Evolutionary conservation across 2,888 invertebrate species (phyloP), one percentile per base, ranked within the genome.

Genomic region (Dryocosmus kuriphilus): DNA sequence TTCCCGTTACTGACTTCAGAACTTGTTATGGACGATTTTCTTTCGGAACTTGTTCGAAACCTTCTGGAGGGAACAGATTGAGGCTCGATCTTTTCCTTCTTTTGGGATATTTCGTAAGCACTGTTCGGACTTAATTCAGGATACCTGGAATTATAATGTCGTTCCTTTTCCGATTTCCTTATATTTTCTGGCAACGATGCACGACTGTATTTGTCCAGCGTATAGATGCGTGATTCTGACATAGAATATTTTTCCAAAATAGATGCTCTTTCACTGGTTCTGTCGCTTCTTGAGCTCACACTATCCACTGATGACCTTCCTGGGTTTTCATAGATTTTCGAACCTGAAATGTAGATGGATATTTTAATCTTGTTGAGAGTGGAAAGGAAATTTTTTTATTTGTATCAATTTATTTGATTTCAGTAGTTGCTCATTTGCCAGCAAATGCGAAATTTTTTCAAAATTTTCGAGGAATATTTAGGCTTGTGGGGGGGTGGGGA

Each of bases 21-120:
- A 87, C 94, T 94, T 19, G 93, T 92, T 87, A 95, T 95, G 82
- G 94, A 92, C 67, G 93, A 92, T 81, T 90, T 88, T 76, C 91
- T 89, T 55, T 67, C 91, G 84, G 86, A 88, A 84, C 86, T 88
- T 19, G 86, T 80, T 27, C 89, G 88, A 75, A 86, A 78, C 78
- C 85, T 86, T 79, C 93, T 92, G 86, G 94, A 94, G 2, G 92
- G 90, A 1, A 92, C 89, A 22, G 92, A 92, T 30, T 92, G 92
- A 87, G 92, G 92, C 41, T 90, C 90, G 76, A 82, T 88, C 24
- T 89, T 88, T 27, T 92, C 92, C 83, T 92, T 92, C 82, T 90
- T 92, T 75, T 92, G 89, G 67, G 74, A 82, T 83, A 81, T 86
- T 63, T 86, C 86, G 80, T 89, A 88, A 80, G 80, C 87, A 78